Evolutionary conservation across 1,140 invertebrate species (phyloP).

Genomic region (Pseudobourletiella spinata): DNA sequence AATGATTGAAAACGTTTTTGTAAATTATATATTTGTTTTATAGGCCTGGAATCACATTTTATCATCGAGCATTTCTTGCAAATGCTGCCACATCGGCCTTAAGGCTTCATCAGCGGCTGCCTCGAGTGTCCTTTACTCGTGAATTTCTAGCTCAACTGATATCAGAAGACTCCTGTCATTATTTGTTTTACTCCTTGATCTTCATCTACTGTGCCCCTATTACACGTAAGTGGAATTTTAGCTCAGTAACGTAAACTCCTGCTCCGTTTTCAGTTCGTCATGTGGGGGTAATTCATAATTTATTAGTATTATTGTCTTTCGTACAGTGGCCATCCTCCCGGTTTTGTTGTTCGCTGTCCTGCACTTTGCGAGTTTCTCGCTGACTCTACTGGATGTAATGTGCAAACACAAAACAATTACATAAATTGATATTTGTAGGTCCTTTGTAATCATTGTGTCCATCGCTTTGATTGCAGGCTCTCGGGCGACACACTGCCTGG

Average conservation of each 20-base stretch:
- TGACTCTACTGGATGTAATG: conserved; percentile 82
- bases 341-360: conserved; percentile 81
- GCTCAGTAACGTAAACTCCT: background rate
- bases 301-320: no score
- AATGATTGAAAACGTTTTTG: no score
- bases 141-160: conserved; percentile 71
- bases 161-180: conserved; percentile 91
- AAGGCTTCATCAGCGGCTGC: conserved; percentile 83
- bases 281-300: background rate
- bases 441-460: background rate
- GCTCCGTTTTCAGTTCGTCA: background rate
- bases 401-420: conserved; percentile 38
- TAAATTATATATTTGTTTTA: no score
- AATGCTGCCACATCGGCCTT: conserved; percentile 89
- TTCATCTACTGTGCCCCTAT: conserved; percentile 83
- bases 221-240: conserved; percentile 56
- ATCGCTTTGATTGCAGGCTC: conserved; percentile 48
- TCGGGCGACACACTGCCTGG: conserved; percentile 81
- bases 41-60: conserved; percentile 71
- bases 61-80: conserved; percentile 80
- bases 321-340: conserved; percentile 74
- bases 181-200: conserved; percentile 86
- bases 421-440: no score
- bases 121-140: conserved; percentile 63
- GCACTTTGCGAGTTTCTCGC: conserved; percentile 81